phyloP scores from a whole-genome alignment of 2,797 vertebrate genomes.

The Ptychobarbus kaznakovi region DNA sequence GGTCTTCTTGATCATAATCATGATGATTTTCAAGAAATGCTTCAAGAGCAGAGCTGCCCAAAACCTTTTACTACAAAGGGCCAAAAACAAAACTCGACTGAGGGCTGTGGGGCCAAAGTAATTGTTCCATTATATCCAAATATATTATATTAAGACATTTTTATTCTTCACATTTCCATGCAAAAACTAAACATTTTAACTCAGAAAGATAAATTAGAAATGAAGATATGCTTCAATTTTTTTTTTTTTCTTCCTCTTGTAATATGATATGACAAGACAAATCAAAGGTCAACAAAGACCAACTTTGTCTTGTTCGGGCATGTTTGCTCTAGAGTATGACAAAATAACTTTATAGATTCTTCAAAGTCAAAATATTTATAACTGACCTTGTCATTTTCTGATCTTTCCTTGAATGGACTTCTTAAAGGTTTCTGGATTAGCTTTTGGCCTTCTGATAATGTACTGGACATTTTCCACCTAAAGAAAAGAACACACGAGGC shows the following conservation, averaged over 20 bases:
- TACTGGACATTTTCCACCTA: constrained; percentile 65
- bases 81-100: background rate
- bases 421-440: constrained; percentile 49
- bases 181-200: background rate
- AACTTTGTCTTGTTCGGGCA: background rate
- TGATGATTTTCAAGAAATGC: background rate
- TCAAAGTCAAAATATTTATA: background rate
- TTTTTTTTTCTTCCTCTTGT: background rate
- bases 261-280: background rate
- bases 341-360: background rate
- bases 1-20: background rate
- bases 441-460: constrained; percentile 48
- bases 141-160: background rate
- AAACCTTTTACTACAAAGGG: background rate
- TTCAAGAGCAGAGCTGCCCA: background rate
- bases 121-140: background rate
- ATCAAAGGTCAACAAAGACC: background rate
- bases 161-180: background rate
- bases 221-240: background rate
- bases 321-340: background rate
- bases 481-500: background rate
- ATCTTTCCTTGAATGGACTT: background rate
- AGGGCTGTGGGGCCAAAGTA: background rate
- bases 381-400: constrained; percentile 59
- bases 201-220: background rate